Conservation (phyloP, 2,113 vertebrate genomes). For the human (Homo sapiens) region GRCh38 chr6:57534001-57534500, state of each 20-base stretch:
- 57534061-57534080: background rate
- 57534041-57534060: background rate
- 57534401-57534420: background rate
- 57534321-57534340: background rate
- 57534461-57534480: background rate
- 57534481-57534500: background rate
- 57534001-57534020: background rate
- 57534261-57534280: background rate
- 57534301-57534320: background rate
- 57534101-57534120: background rate
- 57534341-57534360: background rate
- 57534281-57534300: background rate
- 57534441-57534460: background rate
- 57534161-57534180: rapidly evolving
- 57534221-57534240: background rate
- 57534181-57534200: background rate
- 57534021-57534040: background rate
- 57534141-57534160: background rate
- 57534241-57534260: background rate
- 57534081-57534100: background rate
- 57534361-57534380: background rate
- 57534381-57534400: background rate
- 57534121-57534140: too few relatives aligned
- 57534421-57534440: background rate
- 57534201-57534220: background rate